Evolutionary conservation across 1,140 invertebrate genomes (phyloP).

Genomic region (Adelges cooleyi): DNA sequence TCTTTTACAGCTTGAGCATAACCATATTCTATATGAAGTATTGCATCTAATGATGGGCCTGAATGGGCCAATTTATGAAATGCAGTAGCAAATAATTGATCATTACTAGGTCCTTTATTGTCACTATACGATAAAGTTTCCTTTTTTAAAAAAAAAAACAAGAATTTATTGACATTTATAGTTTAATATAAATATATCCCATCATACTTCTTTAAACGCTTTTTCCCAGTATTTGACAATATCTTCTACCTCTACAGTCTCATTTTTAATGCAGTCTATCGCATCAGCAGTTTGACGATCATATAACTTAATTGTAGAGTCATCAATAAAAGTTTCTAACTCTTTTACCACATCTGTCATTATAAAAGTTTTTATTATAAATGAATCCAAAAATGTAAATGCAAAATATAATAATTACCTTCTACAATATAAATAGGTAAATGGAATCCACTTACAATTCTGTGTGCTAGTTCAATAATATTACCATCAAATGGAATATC

Average conservation of each 20-base stretch:
- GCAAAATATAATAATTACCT: conserved; percentile 36
- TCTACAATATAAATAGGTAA: conserved; percentile 56
- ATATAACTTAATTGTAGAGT: background rate
- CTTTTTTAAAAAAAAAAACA: too few relatives aligned
- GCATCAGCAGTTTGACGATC: conserved; percentile 6
- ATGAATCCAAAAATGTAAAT: background rate
- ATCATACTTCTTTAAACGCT: conserved; percentile 52
- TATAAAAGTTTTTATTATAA: conserved; percentile 33
- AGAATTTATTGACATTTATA: background rate
- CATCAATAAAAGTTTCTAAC: conserved; percentile 2
- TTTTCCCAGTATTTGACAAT: conserved; percentile 57
- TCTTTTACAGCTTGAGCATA: conserved; percentile 60
- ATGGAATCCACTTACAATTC: conserved; percentile 55
- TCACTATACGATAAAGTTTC: conserved; percentile 50
- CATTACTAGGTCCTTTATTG: conserved; percentile 56
- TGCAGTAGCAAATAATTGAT: conserved; percentile 64
- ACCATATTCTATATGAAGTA: conserved; percentile 64
- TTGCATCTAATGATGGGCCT: conserved; percentile 55
- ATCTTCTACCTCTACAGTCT: conserved; percentile 51
- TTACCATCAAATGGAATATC: conserved; percentile 48
- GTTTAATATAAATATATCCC: conserved; percentile 33
- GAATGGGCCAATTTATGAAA: conserved; percentile 75
- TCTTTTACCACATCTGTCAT: conserved; percentile 36
- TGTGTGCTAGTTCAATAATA: conserved; percentile 51
- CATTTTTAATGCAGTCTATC: conserved; percentile 39